phyloP scores from a whole-genome alignment of 2,888 invertebrate genomes.

The Leucania comma region DNA sequence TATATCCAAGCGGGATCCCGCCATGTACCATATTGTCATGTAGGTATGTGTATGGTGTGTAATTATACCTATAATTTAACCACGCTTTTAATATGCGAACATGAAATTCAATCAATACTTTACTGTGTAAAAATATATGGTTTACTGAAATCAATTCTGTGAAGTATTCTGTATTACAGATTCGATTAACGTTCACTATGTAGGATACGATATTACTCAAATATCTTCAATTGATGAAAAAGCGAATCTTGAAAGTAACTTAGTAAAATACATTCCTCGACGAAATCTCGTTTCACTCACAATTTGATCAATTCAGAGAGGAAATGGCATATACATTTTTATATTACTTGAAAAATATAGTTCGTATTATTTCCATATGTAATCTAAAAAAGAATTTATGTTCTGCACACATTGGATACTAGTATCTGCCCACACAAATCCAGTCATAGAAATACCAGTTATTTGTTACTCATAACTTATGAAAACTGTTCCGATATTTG shows the following conservation, averaged over 20 bases:
- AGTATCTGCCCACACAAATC: not conserved
- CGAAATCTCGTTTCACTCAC: not conserved
- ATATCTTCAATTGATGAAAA: conserved; percentile 17
- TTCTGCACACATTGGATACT: conserved; percentile 20
- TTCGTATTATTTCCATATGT: conserved; percentile 19
- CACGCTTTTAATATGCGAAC: not conserved
- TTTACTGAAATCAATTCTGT: not conserved
- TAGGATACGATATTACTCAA: not conserved
- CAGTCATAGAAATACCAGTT: conserved; percentile 24
- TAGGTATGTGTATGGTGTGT: too few species aligned
- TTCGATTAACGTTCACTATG: conserved; percentile 13
- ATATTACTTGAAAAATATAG: conserved; percentile 10
- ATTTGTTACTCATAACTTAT: conserved; percentile 29
- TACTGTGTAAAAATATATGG: not conserved
- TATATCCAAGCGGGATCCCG: too few species aligned
- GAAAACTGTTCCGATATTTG: conserved; percentile 18
- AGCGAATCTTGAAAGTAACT: conserved; percentile 11
- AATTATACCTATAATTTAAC: too few species aligned
- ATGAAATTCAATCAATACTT: not conserved
- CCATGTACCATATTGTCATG: too few species aligned
- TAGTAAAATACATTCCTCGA: conserved; percentile 9
- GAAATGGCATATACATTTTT: not conserved
- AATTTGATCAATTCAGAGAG: conserved; percentile 20
- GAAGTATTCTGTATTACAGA: not conserved
- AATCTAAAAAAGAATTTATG: conserved; percentile 13